Conservation (phyloP, 92 coral and sea anemone genomes). For the Epizoanthus stellaris region DNA sequence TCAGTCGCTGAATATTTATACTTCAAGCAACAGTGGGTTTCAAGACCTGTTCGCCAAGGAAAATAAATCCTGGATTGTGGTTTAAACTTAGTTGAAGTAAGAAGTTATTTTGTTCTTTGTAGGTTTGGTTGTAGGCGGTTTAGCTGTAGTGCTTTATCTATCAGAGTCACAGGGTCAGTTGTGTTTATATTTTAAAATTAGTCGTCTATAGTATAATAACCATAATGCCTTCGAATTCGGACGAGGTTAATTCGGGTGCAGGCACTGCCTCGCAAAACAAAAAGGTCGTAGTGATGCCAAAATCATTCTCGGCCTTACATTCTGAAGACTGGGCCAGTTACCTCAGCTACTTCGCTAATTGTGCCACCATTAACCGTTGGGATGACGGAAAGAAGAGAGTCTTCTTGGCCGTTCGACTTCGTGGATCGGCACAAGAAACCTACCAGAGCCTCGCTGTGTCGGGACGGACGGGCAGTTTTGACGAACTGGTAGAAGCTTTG, state of each 20-base stretch:
- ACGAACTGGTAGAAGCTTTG: constrained; percentile 24
- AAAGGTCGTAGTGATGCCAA: neutral
- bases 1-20: neutral
- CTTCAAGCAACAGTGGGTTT: no score
- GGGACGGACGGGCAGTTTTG: constrained; percentile 5
- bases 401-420: constrained; percentile 34
- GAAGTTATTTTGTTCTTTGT: neutral
- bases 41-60: no score
- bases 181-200: no score
- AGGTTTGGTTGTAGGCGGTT: neutral
- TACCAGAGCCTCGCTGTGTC: neutral
- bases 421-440: constrained; percentile 30
- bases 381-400: constrained; percentile 12
- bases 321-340: constrained; percentile 10
- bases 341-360: neutral
- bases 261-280: neutral
- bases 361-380: constrained; percentile 7
- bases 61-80: neutral
- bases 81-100: neutral
- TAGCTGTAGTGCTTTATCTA: neutral
- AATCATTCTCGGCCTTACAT: constrained; percentile 27
- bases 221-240: no score
- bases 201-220: no score
- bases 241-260: neutral
- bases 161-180: no score